phyloP scores from a whole-genome alignment of 2,113 vertebrate species.

The Xenotilapia caudafasciata region DNA sequence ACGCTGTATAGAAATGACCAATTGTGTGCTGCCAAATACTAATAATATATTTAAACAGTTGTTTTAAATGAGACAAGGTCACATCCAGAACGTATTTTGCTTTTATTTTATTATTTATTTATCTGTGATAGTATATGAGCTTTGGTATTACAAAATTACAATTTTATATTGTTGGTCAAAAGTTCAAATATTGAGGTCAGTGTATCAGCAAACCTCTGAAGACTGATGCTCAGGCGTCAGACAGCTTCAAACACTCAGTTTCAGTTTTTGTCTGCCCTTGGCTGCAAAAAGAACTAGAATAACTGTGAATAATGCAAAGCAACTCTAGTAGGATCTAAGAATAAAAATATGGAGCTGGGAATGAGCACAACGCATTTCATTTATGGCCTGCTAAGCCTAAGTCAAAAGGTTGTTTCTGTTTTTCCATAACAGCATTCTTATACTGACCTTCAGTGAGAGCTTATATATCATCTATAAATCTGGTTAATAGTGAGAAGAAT shows the following conservation, averaged over 20 bases:
- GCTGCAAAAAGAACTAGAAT: not conserved
- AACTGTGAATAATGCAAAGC: not conserved
- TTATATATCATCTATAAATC: not conserved
- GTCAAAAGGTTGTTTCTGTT: not conserved
- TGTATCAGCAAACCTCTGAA: not conserved
- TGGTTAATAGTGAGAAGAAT: not conserved
- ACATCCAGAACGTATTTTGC: rapidly evolving
- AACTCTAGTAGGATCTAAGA: not conserved
- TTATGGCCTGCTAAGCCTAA: not conserved
- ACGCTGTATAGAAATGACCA: not conserved
- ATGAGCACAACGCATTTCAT: not conserved
- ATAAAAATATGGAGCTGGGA: not conserved
- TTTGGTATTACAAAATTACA: not conserved
- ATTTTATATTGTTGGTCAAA: not conserved
- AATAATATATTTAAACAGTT: not conserved
- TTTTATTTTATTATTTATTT: not conserved
- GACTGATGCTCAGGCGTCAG: not conserved
- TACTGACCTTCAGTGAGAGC: not conserved
- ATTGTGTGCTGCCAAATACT: not conserved
- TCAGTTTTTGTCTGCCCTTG: not conserved
- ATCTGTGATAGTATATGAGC: not conserved
- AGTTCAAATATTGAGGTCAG: not conserved
- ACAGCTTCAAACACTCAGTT: not conserved
- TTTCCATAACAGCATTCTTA: not conserved
- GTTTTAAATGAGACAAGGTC: not conserved